These are phyloP conservation scores for Ypsolopha sequella DNA, from an alignment of 2,888 invertebrate genomes.

Conservation along the genomic window DNA sequence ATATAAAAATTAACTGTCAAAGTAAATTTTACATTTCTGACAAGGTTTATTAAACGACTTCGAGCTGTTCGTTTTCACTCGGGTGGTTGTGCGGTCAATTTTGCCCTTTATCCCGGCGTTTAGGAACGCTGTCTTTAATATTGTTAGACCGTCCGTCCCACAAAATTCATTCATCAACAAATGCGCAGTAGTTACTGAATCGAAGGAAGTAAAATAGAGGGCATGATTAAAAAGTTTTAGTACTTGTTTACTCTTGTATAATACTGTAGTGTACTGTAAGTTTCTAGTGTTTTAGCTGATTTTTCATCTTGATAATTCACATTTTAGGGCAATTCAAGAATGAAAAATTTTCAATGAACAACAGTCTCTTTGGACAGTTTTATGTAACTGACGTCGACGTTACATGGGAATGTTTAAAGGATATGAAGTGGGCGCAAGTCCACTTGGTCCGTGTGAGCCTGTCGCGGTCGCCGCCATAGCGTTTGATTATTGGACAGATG, in stretches of 20 bases:
- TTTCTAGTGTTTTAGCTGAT: slow-evolving; percentile 50
- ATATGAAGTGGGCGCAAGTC: no score
- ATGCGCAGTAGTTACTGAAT: slow-evolving; percentile 31
- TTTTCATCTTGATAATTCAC: slow-evolving; percentile 39
- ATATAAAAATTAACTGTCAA: no score
- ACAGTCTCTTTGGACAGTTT: not conserved
- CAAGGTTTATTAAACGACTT: no score
- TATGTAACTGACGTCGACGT: not conserved
- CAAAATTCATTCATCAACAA: slow-evolving; percentile 8
- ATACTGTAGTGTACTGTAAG: slow-evolving; percentile 50
- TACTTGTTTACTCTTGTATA: slow-evolving; percentile 56
- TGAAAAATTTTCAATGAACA: slow-evolving; percentile 19
- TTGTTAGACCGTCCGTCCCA: slow-evolving; percentile 45
- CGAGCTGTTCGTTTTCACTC: no score
- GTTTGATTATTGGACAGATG: slow-evolving; percentile 1
- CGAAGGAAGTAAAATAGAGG: slow-evolving; percentile 33
- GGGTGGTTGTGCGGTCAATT: no score
- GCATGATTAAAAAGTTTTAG: slow-evolving; percentile 39
- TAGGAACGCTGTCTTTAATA: no score
- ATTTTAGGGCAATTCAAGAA: slow-evolving; percentile 20
- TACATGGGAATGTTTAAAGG: not conserved
- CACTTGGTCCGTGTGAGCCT: not conserved
- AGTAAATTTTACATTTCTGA: no score
- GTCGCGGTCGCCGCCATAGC: not conserved
- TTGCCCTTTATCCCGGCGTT: no score